phyloP scores from a whole-genome alignment of 2,888 invertebrate genomes.

The Microctonus brassicae region DNA sequence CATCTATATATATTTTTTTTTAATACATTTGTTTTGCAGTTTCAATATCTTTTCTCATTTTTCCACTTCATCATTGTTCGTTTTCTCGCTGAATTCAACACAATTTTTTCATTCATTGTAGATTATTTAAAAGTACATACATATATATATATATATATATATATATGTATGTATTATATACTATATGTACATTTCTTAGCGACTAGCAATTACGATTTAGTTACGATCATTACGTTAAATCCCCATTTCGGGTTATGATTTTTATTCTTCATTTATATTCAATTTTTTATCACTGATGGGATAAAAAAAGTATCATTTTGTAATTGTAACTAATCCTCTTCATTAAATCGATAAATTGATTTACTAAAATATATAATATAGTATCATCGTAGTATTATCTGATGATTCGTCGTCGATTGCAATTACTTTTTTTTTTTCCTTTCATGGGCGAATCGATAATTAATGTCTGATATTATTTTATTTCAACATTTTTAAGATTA shows the following conservation, averaged over 20 bases:
- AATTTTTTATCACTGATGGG: slow-evolving; percentile 7
- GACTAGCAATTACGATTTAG: slow-evolving; percentile 62
- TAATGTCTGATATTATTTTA: neutral
- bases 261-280: slow-evolving; percentile 24
- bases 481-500: neutral
- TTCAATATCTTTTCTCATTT: slow-evolving; percentile 15
- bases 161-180: slow-evolving; percentile 26
- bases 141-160: slow-evolving; percentile 38
- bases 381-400: slow-evolving; percentile 49
- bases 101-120: slow-evolving; percentile 20
- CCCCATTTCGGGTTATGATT: slow-evolving; percentile 40
- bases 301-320: neutral
- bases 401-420: slow-evolving; percentile 35
- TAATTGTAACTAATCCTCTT: neutral
- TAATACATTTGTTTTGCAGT: neutral
- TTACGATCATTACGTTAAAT: slow-evolving; percentile 51
- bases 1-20: neutral
- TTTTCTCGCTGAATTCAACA: neutral
- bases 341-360: slow-evolving; percentile 54
- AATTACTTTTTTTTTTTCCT: neutral
- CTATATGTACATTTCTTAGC: slow-evolving; percentile 50
- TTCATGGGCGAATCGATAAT: slow-evolving; percentile 20
- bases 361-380: slow-evolving; percentile 63
- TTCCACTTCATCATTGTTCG: slow-evolving; percentile 28
- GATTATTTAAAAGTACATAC: too few species aligned